A percentile compares a stretch with the other conserved stretches of the same genome.
Evolutionary conservation across 2,113 vertebrate species (phyloP).

Genomic region (Nematolebias whitei): DNA sequence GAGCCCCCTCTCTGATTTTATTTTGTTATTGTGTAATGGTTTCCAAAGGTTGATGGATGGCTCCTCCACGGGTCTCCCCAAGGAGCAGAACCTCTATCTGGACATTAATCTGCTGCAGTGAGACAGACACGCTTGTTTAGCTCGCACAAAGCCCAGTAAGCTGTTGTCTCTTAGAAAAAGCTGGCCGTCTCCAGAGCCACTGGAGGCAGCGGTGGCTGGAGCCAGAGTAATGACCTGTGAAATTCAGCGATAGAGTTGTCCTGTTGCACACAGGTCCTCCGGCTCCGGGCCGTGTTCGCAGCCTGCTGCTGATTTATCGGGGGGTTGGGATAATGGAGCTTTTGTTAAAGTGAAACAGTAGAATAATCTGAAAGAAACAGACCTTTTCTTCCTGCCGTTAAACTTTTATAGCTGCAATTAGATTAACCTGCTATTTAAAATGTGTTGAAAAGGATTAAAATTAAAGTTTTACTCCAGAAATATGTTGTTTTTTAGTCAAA

Average conservation of each 20-base stretch:
- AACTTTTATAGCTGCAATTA: not conserved
- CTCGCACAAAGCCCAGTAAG: slow-evolving; percentile 72
- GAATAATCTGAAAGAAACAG: not conserved
- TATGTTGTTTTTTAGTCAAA: no score
- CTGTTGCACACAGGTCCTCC: slow-evolving; percentile 64
- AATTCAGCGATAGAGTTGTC: slow-evolving; percentile 71
- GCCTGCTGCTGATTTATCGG: slow-evolving; percentile 57
- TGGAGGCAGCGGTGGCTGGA: slow-evolving; percentile 72
- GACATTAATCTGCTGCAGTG: slow-evolving; percentile 71
- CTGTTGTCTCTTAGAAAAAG: slow-evolving; percentile 74
- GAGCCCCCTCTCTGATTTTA: slow-evolving; percentile 54
- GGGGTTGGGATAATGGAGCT: not conserved
- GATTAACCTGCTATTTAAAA: accelerated
- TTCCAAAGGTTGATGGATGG: slow-evolving; percentile 68
- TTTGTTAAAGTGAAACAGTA: slow-evolving; percentile 8
- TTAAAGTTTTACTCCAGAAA: no score
- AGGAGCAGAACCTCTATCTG: slow-evolving; percentile 66
- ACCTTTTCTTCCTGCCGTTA: not conserved
- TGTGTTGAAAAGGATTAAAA: not conserved
- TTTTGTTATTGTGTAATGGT: slow-evolving; percentile 68
- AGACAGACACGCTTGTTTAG: slow-evolving; percentile 77
- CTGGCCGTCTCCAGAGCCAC: slow-evolving; percentile 67
- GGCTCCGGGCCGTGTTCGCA: slow-evolving; percentile 59
- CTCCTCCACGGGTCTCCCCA: slow-evolving; percentile 61
- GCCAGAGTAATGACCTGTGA: slow-evolving; percentile 80